Conservation (phyloP, 2,113 vertebrate species). For the Ctenodactylus gundi region DNA sequence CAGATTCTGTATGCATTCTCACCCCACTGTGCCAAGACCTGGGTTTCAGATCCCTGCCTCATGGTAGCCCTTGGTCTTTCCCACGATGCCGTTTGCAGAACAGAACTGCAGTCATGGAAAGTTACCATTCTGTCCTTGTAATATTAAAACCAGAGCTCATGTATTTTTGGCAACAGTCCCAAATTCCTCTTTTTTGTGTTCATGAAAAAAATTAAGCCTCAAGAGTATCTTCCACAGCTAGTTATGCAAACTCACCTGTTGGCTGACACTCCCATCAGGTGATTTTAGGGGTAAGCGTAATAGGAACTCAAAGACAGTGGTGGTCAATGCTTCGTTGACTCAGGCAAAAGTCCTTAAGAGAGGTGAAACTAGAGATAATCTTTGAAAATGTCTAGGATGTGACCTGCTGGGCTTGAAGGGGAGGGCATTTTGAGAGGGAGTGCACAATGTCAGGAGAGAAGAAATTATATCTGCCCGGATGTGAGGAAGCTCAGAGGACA, state of each 20-base stretch:
- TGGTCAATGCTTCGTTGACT: neutral
- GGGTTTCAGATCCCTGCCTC: neutral
- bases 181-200: neutral
- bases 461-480: neutral
- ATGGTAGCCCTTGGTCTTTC: neutral
- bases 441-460: neutral
- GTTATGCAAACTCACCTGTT: neutral
- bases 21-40: neutral
- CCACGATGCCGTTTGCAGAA: neutral
- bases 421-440: neutral
- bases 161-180: neutral
- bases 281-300: neutral
- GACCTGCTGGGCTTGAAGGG: neutral
- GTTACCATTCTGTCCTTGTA: neutral
- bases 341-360: neutral
- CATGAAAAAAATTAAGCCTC: neutral
- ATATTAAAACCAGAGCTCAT: neutral
- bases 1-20: neutral
- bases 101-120: neutral
- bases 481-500: neutral
- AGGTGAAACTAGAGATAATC: neutral
- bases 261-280: neutral
- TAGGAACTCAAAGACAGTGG: neutral
- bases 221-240: neutral
- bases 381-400: neutral